phyloP scores from a whole-genome alignment of 2,888 invertebrate species.

The Lasioglossum malachurum region DNA sequence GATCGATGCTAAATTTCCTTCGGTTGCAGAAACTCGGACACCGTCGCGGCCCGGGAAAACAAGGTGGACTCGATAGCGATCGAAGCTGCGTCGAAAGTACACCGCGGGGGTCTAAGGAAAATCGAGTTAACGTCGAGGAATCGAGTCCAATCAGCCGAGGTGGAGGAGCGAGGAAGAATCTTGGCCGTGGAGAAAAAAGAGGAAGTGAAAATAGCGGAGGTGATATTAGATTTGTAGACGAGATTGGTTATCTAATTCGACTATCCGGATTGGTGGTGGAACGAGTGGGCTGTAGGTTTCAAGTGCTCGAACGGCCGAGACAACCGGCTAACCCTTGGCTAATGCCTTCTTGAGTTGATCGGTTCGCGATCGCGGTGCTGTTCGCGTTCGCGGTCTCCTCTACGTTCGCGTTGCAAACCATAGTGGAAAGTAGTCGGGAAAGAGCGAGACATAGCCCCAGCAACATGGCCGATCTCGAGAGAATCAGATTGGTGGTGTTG shows the following conservation, averaged over 20 bases:
- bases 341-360: constrained; percentile 58
- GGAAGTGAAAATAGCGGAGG: not conserved
- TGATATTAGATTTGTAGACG: constrained; percentile 24
- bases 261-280: not conserved
- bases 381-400: not conserved
- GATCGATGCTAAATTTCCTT: constrained; percentile 10
- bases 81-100: constrained; percentile 23
- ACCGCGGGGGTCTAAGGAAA: constrained; percentile 12
- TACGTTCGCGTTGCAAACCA: not conserved
- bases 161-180: not conserved
- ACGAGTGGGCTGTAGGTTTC: not conserved
- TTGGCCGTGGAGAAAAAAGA: not conserved
- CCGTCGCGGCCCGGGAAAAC: not conserved
- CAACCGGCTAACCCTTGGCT: constrained; percentile 12
- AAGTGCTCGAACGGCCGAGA: not conserved
- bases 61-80: constrained; percentile 27
- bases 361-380: constrained; percentile 38
- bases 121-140: constrained; percentile 48
- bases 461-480: constrained; percentile 90
- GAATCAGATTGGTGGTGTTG: constrained; percentile 93
- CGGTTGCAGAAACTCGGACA: constrained; percentile 1
- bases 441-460: not conserved
- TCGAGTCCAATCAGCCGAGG: constrained; percentile 10
- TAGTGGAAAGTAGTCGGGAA: not conserved
- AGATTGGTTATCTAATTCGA: constrained; percentile 14